Evolutionary conservation across 2,113 vertebrate species (phyloP), one percentile per base, ranked within the genome.

Genomic region (Ageneiosus marmoratus): DNA sequence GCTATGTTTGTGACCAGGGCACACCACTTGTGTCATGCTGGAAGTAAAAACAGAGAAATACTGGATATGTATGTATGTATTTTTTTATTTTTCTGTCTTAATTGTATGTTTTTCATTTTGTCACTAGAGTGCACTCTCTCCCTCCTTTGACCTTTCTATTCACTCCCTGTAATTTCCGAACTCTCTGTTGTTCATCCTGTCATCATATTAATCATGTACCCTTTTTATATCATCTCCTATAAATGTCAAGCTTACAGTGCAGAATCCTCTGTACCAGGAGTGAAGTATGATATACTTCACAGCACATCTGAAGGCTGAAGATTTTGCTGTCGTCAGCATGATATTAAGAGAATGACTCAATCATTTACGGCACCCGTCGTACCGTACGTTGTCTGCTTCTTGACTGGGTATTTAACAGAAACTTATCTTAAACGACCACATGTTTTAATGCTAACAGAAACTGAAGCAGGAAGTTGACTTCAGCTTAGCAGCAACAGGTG

Each of bases 91-190:
- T 13, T 51, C 46, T 3, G 16, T 16, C n/a, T 32, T 0, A 44
- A 60, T 10, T 77, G 76, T 44, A 44, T 60, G 3, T 77, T 27
- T 60, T 44, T 8, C 24, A 18, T 44, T 27, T 44, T 77, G 76
- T 77, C 76, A 77, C 76, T 77, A 77, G 53, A 46, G 76, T 44
- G 76, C 76, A 77, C 76, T 46, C 53, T 77, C 37, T 60, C 55
- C 55, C 34, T 44, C 37, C 44, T 34, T 56, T 77, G 34, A 77
- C 41, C 75, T 60, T 77, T 44, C 34, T 5, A 7, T 34, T 22
- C 27, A 29, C 73, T 34, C 1, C 11, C 46, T 32, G 27, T 76
- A 3, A 73, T n/a, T 74, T 50, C 27, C 6, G 27, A 8, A 53
- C 29, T 32, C 12, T n/a, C 37, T 41, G 0, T 56, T 37, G 9